Evolutionary conservation across 2,113 vertebrate genomes (phyloP), one percentile per base, ranked within the genome.

Genomic region (Craseonycteris thonglongyai): DNA sequence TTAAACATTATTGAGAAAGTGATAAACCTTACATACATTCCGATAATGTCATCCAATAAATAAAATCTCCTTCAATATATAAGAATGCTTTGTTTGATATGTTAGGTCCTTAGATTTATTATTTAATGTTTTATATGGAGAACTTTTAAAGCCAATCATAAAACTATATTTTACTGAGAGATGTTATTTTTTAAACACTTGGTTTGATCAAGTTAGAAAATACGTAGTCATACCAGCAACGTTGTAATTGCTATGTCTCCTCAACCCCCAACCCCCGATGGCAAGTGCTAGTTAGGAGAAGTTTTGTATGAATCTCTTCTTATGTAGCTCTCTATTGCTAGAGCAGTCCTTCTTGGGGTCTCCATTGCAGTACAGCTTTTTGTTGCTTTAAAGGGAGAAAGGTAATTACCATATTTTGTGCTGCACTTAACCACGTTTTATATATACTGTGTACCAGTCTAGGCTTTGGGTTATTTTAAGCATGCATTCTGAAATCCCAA

Each of bases 121-220:
- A 47, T 54, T 40, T 90, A 86, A 86, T 81, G 21, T 12, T 86
- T 93, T 65, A 7, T 49, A 63, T 38, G 4, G 54, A 72, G 33
- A 78, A 75, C 28, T 81, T 95, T 69, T 38, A 61, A 93, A 94
- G n/a, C n/a, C n/a, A n/a, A n/a, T n/a, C n/a, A n/a, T n/a, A n/a
- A n/a, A n/a, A 80, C 51, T 12, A 75, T 42, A 33, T 71, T 91
- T 84, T 63, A 30, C 69, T 65, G n/a, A 72, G 45, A 47, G 24
- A 59, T 87, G 30, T 59, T 83, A 21, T 56, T 40, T 35, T 1
- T 7, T 68, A 54, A 49, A 51, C 38, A 42, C 49, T 79, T 40
- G 24, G 61, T 86, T 45, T 79, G 28, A 28, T 9, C n/a, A 63
- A 38, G 19, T 86, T 59, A 63, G 56, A 76, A 63, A 47, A 54